Evolutionary conservation across 2,888 invertebrate species (phyloP).

Genomic region (Rhagophthalmus giganteus): DNA sequence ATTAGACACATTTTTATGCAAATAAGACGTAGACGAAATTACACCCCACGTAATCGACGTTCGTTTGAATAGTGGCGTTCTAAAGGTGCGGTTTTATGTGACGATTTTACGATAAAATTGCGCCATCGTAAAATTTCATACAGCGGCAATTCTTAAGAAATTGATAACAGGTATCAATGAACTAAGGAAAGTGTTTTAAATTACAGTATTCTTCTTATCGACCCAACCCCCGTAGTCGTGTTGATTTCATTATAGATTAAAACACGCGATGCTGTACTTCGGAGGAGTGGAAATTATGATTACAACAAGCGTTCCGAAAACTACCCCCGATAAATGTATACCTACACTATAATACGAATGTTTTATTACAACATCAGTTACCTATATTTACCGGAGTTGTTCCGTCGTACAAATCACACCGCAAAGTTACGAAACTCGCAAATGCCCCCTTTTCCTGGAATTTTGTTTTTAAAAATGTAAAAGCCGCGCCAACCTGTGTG

Average conservation of each 20-base stretch:
- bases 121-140: slow-evolving; percentile 22
- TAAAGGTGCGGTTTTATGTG: slow-evolving; percentile 19
- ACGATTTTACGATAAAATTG: slow-evolving; percentile 19
- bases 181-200: slow-evolving; percentile 32
- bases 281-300: slow-evolving; percentile 29
- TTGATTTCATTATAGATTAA: slow-evolving; percentile 33
- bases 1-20: neutral
- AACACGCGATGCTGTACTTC: slow-evolving; percentile 30
- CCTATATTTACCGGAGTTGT: neutral
- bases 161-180: slow-evolving; percentile 30
- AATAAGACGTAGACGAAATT: slow-evolving; percentile 5
- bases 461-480: no score
- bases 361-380: neutral
- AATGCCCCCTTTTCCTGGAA: no score
- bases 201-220: slow-evolving; percentile 28
- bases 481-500: no score
- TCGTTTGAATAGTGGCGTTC: slow-evolving; percentile 2
- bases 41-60: neutral
- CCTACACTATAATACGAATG: slow-evolving; percentile 2
- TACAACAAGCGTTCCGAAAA: slow-evolving; percentile 16
- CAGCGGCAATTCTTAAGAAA: slow-evolving; percentile 20
- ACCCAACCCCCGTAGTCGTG: slow-evolving; percentile 27
- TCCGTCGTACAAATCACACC: no score
- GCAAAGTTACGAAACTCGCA: no score
- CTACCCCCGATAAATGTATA: slow-evolving; percentile 1